These are phyloP conservation scores for Andrena minutula DNA, from an alignment of 2,888 invertebrate species.

Conservation along the genomic window DNA sequence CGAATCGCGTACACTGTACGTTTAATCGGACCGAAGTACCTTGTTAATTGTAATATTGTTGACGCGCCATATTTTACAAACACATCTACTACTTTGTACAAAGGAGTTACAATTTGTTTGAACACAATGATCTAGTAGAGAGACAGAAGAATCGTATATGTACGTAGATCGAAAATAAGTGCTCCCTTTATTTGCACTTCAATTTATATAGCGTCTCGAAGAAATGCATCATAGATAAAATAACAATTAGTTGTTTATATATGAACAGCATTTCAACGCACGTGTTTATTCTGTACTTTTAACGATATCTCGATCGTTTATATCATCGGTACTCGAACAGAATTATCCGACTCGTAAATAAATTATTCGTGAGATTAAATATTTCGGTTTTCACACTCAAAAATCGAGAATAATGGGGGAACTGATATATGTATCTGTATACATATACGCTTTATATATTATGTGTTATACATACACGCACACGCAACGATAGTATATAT, in stretches of 20 bases:
- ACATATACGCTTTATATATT: conserved; percentile 62
- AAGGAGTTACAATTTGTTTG: conserved; percentile 44
- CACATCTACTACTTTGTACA: conserved; percentile 28
- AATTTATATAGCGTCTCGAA: conserved; percentile 35
- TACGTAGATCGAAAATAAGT: conserved; percentile 35
- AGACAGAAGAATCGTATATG: conserved; percentile 43
- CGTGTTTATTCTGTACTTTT: conserved; percentile 38
- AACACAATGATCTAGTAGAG: conserved; percentile 55
- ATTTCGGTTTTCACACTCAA: conserved; percentile 55
- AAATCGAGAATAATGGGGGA: conserved; percentile 57
- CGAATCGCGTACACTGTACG: conserved; percentile 10
- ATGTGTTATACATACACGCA: conserved; percentile 56
- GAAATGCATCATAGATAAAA: conserved; percentile 41
- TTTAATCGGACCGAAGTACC: conserved; percentile 20
- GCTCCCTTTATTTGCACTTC: conserved; percentile 36
- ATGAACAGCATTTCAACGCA: conserved; percentile 46
- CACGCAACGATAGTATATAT: conserved; percentile 54
- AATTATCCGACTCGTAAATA: conserved; percentile 61
- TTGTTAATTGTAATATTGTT: conserved; percentile 11
- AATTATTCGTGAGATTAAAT: conserved; percentile 64
- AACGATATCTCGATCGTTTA: conserved; percentile 45
- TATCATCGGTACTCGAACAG: conserved; percentile 39
- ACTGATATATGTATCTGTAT: conserved; percentile 56
- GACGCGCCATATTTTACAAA: conserved; percentile 28
- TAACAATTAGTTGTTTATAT: conserved; percentile 30